Base-by-base conservation (phyloP, 2,113 vertebrate genomes). In the Pristiophorus japonicus region DNA sequence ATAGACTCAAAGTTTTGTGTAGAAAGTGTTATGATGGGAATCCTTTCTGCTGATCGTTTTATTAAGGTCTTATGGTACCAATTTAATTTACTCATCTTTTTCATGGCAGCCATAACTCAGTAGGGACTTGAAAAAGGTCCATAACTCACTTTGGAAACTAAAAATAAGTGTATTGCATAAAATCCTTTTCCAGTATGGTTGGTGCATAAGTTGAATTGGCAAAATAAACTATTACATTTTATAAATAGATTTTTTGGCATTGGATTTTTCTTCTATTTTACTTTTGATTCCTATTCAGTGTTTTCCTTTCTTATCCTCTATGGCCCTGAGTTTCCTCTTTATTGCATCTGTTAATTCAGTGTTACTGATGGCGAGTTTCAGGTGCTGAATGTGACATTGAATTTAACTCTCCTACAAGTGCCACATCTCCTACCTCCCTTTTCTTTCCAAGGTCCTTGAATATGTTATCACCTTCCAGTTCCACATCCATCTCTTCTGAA, bases 151-250 rank as follows among this genome's bases (percentile, higher is more conserved):
- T n/a, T 94, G 92, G 42, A 47, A 94, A 70, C 66, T 94, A 47
- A 94, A 70, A 47, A 47, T 67, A 70, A 94, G 42, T 70, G 20
- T 47, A 94, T 70, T 94, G 62, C 91, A 66, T 47, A 47, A 70
- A 47, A 62, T 67, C 3, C 42, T 18, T 94, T 94, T 27, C 59
- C 65, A 67, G 38, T 67, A 47, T 0, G 45, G 2, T 67, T 94
- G 34, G 38, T 94, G 92, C 45, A 67, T 94, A 65, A 67, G n/a
- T 94, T 94, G 66, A 70, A 94, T 45, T 51, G 92, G 92, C 65
- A 45, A 70, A 55, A 94, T 22, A 11, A 94, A 70, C 11, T 70
- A 47, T 47, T 42, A 22, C 42, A 18, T 92, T 94, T 94, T 47
- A 66, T 70, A 47, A 70, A 34, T 42, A 94, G 65, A 47, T 70